Conservation (phyloP, 2,113 vertebrate species). For the Pogona vitticeps region DNA sequence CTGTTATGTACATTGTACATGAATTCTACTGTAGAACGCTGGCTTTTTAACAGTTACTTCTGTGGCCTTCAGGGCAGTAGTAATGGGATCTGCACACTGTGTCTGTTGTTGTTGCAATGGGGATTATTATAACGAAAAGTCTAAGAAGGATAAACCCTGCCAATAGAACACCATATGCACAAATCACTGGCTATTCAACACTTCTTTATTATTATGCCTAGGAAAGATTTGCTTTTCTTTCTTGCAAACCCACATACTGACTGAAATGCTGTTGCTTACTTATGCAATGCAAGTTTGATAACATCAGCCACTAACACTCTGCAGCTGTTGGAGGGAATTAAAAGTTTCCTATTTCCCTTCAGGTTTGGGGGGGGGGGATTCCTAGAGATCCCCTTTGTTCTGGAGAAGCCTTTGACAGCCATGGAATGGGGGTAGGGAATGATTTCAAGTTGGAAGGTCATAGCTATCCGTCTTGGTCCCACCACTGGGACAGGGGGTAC, state of each 20-base stretch:
- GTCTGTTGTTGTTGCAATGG: not conserved
- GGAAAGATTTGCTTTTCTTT: conserved; percentile 25
- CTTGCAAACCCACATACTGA: conserved; percentile 6
- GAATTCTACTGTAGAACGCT: not conserved
- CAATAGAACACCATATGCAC: not conserved
- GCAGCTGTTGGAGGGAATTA: no score
- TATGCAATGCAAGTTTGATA: no score
- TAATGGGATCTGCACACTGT: not conserved
- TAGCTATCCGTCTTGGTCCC: no score
- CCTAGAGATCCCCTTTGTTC: no score
- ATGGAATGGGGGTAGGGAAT: no score
- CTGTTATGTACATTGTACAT: not conserved
- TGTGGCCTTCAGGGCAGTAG: not conserved
- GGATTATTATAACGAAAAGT: not conserved
- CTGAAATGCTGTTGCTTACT: no score
- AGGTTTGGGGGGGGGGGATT: no score
- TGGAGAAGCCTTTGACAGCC: no score
- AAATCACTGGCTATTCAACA: not conserved
- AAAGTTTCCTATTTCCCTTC: no score
- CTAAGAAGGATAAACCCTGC: not conserved
- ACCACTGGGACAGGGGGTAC: no score
- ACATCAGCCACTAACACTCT: no score
- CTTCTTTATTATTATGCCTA: not conserved
- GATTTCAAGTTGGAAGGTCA: no score
- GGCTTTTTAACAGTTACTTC: not conserved